Evolutionary conservation across 1,140 invertebrate genomes (phyloP).

Genomic region (Cyrtorhinus lividipennis): DNA sequence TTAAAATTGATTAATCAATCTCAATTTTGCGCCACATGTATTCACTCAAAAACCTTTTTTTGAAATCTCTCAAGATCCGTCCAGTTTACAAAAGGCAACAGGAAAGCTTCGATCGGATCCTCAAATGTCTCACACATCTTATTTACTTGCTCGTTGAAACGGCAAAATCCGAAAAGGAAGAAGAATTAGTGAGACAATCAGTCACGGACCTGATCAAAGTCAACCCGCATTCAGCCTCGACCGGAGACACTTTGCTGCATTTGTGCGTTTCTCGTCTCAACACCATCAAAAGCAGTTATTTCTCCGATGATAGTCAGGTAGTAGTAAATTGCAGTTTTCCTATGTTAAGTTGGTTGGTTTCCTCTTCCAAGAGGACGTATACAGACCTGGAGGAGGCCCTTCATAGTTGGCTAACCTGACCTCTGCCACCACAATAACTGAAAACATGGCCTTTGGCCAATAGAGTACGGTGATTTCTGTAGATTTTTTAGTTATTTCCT

Average conservation of each 20-base stretch:
- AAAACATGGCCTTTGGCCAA: no score
- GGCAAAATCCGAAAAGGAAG: constrained; percentile 36
- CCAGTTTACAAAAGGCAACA: constrained; percentile 62
- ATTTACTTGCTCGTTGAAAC: constrained; percentile 58
- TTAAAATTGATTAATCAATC: no score
- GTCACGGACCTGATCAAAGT: constrained; percentile 39
- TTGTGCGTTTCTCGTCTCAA: constrained; percentile 63
- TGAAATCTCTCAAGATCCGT: constrained; percentile 33
- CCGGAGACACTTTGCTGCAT: constrained; percentile 64
- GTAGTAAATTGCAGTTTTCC: constrained; percentile 8
- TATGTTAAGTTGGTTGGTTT: no score
- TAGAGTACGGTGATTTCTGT: no score
- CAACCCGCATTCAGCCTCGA: constrained; percentile 52
- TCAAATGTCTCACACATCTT: constrained; percentile 65
- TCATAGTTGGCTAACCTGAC: no score
- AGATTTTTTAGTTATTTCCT: no score
- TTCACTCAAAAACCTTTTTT: background rate
- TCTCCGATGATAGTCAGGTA: constrained; percentile 54
- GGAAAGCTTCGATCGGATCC: constrained; percentile 64
- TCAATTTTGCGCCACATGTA: no score
- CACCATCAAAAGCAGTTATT: constrained; percentile 60
- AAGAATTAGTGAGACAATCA: constrained; percentile 30
- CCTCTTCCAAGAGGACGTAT: no score
- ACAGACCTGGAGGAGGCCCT: no score
- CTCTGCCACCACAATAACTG: no score